Percentiles rank a stretch among this genome's conserved stretches.
phyloP scores from a whole-genome alignment of 2,797 vertebrate genomes.

The Sebastes wilsoni region DNA sequence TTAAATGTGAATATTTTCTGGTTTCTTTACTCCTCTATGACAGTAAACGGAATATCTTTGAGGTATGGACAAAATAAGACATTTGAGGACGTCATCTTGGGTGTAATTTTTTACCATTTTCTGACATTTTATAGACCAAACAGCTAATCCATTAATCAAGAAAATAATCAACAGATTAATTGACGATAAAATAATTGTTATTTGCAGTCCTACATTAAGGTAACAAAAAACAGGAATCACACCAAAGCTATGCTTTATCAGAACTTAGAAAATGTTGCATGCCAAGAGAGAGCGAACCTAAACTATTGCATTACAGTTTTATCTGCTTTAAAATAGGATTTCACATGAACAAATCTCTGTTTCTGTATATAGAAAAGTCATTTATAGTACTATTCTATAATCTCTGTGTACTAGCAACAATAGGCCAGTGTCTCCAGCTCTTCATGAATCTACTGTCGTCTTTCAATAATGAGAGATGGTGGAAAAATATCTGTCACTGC shows the following conservation, averaged over 20 bases:
- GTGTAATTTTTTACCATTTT: too few species aligned
- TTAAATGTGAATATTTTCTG: too few species aligned
- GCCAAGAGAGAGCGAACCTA: not conserved
- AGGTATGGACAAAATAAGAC: too few species aligned
- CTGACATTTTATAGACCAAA: too few species aligned
- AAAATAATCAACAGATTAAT: too few species aligned
- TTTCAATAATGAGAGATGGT: slow-evolving; percentile 49
- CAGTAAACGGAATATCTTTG: too few species aligned
- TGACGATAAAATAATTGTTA: too few species aligned
- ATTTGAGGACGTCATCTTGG: too few species aligned
- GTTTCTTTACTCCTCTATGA: too few species aligned
- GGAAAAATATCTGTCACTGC: slow-evolving; percentile 69
- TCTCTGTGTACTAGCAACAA: slow-evolving; percentile 37
- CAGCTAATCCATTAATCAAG: too few species aligned
- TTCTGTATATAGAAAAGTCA: slow-evolving; percentile 3
- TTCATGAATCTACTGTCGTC: slow-evolving; percentile 32
- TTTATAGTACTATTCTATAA: slow-evolving; percentile 13
- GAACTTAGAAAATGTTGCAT: not conserved
- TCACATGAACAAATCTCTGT: slow-evolving; percentile 11
- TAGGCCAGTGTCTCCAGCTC: slow-evolving; percentile 1
- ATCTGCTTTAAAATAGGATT: not conserved
- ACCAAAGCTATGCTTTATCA: not conserved
- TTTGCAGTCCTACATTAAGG: too few species aligned
- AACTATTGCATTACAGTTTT: not conserved
- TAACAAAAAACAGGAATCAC: not conserved